Evolutionary conservation across 37 sponge, comb jelly and placozoan genomes (phyloP).

Genomic region (Oopsacas minuta): DNA sequence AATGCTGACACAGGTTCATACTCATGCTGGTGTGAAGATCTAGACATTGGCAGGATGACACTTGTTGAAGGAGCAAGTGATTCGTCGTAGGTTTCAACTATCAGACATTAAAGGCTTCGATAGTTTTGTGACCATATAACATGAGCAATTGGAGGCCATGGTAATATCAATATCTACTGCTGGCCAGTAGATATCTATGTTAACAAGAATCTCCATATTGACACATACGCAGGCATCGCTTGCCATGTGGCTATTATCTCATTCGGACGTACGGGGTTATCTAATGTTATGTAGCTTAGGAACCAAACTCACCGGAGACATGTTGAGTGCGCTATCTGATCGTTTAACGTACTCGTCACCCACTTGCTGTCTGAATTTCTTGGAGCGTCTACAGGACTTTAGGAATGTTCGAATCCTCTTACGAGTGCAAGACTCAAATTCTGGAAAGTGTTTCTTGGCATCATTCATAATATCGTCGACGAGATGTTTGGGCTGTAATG

Average conservation of each 20-base stretch:
- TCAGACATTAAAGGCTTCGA: not conserved
- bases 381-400: slow-evolving; percentile 57
- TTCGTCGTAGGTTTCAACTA: slow-evolving; percentile 14
- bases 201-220: slow-evolving; percentile 18
- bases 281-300: no score
- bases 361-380: slow-evolving; percentile 32
- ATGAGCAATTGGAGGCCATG: slow-evolving; percentile 4
- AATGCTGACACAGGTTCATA: not conserved
- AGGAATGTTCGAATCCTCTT: slow-evolving; percentile 62
- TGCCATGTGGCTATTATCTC: slow-evolving; percentile 15
- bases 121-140: slow-evolving; percentile 13
- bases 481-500: slow-evolving; percentile 50
- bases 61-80: not conserved
- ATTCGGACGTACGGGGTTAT: not conserved
- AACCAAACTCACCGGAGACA: slow-evolving; percentile 9
- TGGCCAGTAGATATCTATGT: not conserved
- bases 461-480: slow-evolving; percentile 47
- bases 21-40: slow-evolving; percentile 17
- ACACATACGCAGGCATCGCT: slow-evolving; percentile 14
- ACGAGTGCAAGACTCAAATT: slow-evolving; percentile 52
- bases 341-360: not conserved
- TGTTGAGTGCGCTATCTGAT: not conserved
- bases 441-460: slow-evolving; percentile 42
- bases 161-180: not conserved
- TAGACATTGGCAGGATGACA: not conserved